Percentiles rank a stretch among this genome's conserved stretches.
Evolutionary conservation across 2,797 vertebrate genomes (phyloP).

Genomic region (Meda fulgida): DNA sequence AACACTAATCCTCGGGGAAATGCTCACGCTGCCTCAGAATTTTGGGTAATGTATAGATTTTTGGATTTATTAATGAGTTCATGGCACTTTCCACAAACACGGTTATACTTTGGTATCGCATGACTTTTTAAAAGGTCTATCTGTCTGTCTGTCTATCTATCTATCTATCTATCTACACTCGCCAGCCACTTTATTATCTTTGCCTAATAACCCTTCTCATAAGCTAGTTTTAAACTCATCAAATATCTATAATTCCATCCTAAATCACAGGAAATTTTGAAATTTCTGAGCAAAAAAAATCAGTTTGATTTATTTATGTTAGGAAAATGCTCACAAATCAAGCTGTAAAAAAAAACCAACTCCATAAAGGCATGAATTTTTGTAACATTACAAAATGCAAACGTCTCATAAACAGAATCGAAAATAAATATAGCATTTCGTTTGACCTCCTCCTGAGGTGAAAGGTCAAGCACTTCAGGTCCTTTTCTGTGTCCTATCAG

Average conservation of each 20-base stretch:
- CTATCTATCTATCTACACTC: no score
- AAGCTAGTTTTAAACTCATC: background rate
- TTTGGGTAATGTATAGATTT: conserved; percentile 88
- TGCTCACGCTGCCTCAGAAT: conserved; percentile 97
- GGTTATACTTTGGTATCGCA: background rate
- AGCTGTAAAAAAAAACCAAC: background rate
- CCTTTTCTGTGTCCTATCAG: background rate
- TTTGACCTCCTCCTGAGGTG: background rate
- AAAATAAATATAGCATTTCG: no score
- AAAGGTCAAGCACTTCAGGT: background rate
- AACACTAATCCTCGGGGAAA: conserved; percentile 94
- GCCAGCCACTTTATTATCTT: no score
- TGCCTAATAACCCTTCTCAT: no score
- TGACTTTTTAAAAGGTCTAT: no score
- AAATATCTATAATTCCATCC: background rate
- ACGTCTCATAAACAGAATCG: no score
- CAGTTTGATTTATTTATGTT: background rate
- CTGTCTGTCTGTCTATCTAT: no score
- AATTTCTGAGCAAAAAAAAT: background rate
- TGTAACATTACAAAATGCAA: background rate
- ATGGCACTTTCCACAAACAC: background rate
- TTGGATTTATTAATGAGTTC: background rate
- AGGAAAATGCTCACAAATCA: background rate
- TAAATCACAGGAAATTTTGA: no score
- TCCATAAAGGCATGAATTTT: background rate